Evolutionary conservation across 2,113 vertebrate species (phyloP).

Genomic region (Antigone vipio): DNA sequence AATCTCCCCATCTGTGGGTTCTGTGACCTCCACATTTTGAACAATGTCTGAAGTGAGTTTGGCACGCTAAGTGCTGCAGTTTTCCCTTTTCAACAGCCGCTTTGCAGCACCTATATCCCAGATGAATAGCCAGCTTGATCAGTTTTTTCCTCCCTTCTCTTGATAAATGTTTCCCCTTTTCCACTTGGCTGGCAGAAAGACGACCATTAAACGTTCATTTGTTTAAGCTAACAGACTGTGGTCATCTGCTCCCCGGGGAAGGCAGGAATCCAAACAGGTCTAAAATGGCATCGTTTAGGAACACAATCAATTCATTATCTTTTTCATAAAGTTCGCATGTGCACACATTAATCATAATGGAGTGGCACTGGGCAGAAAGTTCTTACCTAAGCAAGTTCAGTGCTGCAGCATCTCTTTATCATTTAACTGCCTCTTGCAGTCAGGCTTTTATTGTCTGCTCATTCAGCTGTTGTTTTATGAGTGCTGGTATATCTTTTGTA

Average conservation of each 20-base stretch:
- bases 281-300: constrained; percentile 69
- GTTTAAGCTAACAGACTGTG: constrained; percentile 72
- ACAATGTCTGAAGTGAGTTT: not conserved
- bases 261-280: constrained; percentile 65
- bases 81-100: not conserved
- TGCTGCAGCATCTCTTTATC: constrained; percentile 63
- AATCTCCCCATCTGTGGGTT: not conserved
- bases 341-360: constrained; percentile 71
- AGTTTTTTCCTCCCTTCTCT: constrained; percentile 34
- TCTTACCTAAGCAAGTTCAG: constrained; percentile 78
- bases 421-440: constrained; percentile 69
- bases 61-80: not conserved
- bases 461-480: constrained; percentile 74
- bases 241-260: constrained; percentile 58
- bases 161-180: constrained; percentile 69
- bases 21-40: not conserved
- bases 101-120: constrained; percentile 5
- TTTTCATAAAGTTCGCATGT: constrained; percentile 75
- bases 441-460: constrained; percentile 71
- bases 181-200: constrained; percentile 61
- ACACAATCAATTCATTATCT: constrained; percentile 76
- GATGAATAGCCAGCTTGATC: not conserved
- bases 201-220: constrained; percentile 70
- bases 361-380: constrained; percentile 59
- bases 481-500: constrained; percentile 24